These are phyloP conservation scores for Gymnopithys bicolor DNA, from an alignment of 2,797 vertebrate genomes.

Conservation along the genomic window DNA sequence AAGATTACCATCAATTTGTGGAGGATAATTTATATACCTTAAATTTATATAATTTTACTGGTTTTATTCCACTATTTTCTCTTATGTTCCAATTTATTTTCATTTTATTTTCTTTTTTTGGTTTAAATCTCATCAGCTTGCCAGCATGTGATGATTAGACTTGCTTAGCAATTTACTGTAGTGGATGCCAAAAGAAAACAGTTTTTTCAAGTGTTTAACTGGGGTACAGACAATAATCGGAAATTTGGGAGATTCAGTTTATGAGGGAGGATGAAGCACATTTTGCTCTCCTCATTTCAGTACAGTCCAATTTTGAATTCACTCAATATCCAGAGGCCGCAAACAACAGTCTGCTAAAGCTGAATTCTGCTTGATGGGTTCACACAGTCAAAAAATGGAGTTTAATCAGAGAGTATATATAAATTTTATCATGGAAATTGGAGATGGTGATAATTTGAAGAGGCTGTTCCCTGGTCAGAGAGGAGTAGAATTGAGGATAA, in stretches of 20 bases:
- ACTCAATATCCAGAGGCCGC: not conserved
- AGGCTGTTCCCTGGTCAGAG: not conserved
- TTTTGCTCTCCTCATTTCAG: not conserved
- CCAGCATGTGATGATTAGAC: not conserved
- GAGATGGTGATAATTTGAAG: not conserved
- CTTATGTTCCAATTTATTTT: not conserved
- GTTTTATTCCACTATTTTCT: not conserved
- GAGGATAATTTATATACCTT: not conserved
- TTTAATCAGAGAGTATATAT: fast-evolving
- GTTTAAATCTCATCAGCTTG: not conserved
- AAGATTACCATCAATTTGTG: not conserved
- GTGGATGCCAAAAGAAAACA: not conserved
- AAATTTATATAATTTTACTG: not conserved
- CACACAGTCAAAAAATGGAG: not conserved
- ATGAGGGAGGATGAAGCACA: not conserved
- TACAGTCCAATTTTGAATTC: not conserved
- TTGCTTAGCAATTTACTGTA: not conserved
- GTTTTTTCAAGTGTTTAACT: not conserved
- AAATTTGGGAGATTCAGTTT: not conserved
- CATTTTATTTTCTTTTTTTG: not conserved
- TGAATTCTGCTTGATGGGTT: not conserved
- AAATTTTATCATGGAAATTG: not conserved
- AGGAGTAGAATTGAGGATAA: not conserved
- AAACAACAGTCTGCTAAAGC: not conserved
- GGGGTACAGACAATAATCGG: not conserved